Base-by-base conservation (phyloP, 2,797 vertebrate species). In the Halcyon smyrnensis region DNA sequence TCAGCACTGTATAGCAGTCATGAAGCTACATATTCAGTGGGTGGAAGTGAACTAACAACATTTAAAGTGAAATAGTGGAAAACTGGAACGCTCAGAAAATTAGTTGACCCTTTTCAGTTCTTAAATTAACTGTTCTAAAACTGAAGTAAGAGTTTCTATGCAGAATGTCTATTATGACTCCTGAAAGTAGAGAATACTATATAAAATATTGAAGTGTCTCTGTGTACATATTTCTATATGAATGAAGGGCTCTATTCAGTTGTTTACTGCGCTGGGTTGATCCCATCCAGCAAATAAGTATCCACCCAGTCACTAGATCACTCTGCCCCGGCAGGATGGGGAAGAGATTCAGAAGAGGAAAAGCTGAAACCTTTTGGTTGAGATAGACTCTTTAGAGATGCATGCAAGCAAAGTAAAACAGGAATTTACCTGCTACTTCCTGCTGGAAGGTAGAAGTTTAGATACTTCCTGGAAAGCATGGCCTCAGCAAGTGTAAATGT, bases 241-340 rank as follows among this genome's bases (percentile, higher is more conserved):
- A 65, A 30, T 7, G 27, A 53, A 74, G 13, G 5, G 2, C 16
- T 79, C 32, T 51, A 9, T 87, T 64, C 8, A 39, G 41, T 11
- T 57, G 8, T 73, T 84, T 59, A 7, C 11, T 63, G 13, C 15
- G 16, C 3, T 62, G 28, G 8, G 4, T 15, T 90, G 41, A 51
- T 3, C 13, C 6, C 13, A 73, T 12, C 3, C 34, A 88, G 30
- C 8, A 50, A 4, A 9, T 21, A 2, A n/a, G 5, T 21, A n/a
- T 15, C 5, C 25, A 45, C 7, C 5, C 30, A 19, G 48, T 30
- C 1, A 0, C 9, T 23, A 9, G 10, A 2, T 27, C 23, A 13
- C 17, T n/a, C 32, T 77, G 21, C 5, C 41, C 7, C 24, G 24
- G 36, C 2, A 21, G 30, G 56, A 25, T n/a, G 3, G 6, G 13